Conservation (phyloP, 2,888 invertebrate species). For the Caradrina kadenii region DNA sequence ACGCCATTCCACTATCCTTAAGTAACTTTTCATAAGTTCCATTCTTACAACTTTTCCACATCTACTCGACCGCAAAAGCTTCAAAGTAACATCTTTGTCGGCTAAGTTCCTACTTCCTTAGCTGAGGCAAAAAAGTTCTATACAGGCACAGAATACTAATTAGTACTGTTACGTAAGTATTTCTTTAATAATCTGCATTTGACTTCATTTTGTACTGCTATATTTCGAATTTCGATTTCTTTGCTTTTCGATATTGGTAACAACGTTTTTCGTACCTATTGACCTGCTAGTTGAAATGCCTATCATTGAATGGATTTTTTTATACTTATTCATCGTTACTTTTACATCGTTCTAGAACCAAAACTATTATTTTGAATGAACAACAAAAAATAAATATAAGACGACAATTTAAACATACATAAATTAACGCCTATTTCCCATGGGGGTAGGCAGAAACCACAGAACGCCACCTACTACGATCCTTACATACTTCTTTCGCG, state of each 20-base stretch:
- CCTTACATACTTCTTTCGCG: too few relatives aligned
- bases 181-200: neutral
- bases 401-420: too few relatives aligned
- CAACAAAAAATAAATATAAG: too few relatives aligned
- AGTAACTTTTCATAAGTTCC: conserved; percentile 34
- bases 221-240: neutral
- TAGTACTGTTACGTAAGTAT: conserved; percentile 23
- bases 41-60: conserved; percentile 40
- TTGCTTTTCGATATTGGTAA: neutral
- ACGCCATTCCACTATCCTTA: conserved; percentile 7
- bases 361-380: too few relatives aligned
- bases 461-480: too few relatives aligned
- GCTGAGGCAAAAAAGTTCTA: conserved; percentile 36
- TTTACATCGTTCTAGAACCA: too few relatives aligned
- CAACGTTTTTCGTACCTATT: too few relatives aligned
- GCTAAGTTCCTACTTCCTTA: conserved; percentile 37
- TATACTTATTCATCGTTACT: too few relatives aligned
- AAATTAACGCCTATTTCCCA: too few relatives aligned
- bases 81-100: conserved; percentile 41
- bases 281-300: too few relatives aligned
- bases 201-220: neutral
- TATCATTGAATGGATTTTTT: too few relatives aligned
- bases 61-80: conserved; percentile 27
- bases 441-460: too few relatives aligned
- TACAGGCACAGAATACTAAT: conserved; percentile 42